Evolutionary conservation across 2,797 vertebrate genomes (phyloP).

Genomic region (Agapornis canus): DNA sequence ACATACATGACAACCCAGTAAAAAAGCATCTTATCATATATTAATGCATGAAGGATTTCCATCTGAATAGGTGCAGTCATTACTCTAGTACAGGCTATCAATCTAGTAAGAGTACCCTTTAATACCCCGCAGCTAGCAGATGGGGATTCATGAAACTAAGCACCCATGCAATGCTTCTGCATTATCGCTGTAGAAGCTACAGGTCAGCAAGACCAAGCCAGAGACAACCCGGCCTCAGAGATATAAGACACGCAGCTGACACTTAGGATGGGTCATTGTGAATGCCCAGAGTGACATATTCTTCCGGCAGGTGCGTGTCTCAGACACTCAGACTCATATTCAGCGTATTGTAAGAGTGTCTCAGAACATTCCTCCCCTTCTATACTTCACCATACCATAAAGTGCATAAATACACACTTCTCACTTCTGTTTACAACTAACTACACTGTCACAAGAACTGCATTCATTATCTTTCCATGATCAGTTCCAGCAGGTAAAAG

Average conservation of each 20-base stretch:
- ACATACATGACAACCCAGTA: background rate
- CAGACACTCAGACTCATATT: too few species aligned
- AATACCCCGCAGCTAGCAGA: background rate
- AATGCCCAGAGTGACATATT: background rate
- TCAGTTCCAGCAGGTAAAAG: background rate
- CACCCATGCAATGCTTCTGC: background rate
- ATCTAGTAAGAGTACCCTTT: background rate
- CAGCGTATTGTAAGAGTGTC: background rate
- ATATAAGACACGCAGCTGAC: background rate
- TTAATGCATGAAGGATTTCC: background rate
- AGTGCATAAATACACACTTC: fast-evolving
- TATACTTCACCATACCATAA: background rate
- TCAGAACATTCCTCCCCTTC: background rate
- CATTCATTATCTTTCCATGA: background rate
- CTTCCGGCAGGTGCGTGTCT: fast-evolving
- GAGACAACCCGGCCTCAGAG: background rate
- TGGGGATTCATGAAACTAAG: background rate
- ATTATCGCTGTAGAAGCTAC: background rate
- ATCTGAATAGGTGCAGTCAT: background rate
- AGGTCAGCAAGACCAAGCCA: background rate
- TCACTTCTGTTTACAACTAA: background rate
- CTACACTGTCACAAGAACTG: background rate
- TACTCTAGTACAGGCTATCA: background rate
- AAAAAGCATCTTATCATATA: background rate
- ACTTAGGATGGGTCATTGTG: fast-evolving